These are phyloP conservation scores for Acropora tenuis DNA, from an alignment of 64 coral and sea anemone species.

Conservation along the genomic window DNA sequence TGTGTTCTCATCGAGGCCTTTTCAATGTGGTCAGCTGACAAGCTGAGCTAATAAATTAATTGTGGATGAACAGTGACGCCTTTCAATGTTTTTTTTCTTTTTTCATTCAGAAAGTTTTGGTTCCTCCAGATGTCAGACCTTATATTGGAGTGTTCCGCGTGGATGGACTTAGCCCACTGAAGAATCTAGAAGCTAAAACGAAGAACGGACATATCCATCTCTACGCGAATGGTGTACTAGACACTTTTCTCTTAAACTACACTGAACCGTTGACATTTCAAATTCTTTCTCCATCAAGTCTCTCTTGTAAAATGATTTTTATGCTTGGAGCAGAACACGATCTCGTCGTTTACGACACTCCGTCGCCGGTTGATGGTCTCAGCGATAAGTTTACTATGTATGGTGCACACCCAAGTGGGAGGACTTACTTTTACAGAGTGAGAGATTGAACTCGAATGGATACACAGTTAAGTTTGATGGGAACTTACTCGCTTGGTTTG, in stretches of 20 bases:
- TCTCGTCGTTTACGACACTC: conserved; percentile 58
- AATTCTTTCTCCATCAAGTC: not conserved
- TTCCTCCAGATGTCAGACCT: conserved; percentile 44
- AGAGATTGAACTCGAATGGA: not conserved
- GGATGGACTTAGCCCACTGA: conserved; percentile 20
- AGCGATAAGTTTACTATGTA: conserved; percentile 74
- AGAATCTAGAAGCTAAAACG: not conserved
- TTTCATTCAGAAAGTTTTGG: conserved; percentile 16
- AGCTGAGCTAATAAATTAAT: not conserved
- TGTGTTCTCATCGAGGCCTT: not conserved
- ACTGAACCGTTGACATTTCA: conserved; percentile 69
- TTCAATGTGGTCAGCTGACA: not conserved
- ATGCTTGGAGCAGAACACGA: conserved; percentile 58
- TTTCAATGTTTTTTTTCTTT: not conserved
- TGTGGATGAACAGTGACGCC: not conserved
- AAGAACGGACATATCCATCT: conserved; percentile 38
- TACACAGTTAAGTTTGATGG: not conserved
- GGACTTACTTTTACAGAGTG: conserved; percentile 40
- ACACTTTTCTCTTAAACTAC: conserved; percentile 56
- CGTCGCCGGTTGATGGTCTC: conserved; percentile 34
- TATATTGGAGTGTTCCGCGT: conserved; percentile 51
- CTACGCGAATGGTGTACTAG: not conserved
- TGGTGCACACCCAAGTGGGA: conserved; percentile 70
- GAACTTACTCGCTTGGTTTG: not conserved
- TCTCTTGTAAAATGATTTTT: conserved; percentile 19